These are phyloP conservation scores for Erythrolamprus reginae DNA, from an alignment of 2,113 vertebrate genomes.

Conservation along the genomic window DNA sequence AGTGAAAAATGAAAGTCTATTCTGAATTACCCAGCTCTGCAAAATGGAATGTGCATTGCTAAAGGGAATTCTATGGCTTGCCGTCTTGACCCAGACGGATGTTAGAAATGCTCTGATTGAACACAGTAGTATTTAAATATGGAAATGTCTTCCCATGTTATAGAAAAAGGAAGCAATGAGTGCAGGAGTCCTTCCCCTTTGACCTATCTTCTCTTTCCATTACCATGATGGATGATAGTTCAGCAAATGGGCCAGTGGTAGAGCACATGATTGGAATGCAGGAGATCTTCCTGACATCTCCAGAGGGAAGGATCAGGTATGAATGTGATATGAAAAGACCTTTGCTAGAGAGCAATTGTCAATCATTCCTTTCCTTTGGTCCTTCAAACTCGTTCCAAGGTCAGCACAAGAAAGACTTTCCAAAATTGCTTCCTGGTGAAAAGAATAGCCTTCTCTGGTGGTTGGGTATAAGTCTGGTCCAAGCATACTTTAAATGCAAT, in stretches of 20 bases:
- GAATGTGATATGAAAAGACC: neutral
- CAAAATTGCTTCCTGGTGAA: neutral
- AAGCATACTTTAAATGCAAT: neutral
- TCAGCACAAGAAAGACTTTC: neutral
- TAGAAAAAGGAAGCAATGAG: neutral
- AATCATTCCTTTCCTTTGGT: neutral
- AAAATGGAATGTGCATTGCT: neutral
- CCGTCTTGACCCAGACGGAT: neutral
- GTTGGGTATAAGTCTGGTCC: neutral
- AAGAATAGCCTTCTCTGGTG: neutral
- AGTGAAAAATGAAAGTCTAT: neutral
- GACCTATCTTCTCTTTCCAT: neutral
- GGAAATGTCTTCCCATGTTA: neutral
- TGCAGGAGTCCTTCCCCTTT: neutral
- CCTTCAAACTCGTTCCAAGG: neutral
- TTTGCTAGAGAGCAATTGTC: neutral
- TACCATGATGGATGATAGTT: neutral
- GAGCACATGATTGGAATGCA: neutral
- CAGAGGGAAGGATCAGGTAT: neutral
- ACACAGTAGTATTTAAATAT: neutral
- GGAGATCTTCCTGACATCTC: neutral
- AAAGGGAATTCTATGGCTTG: neutral
- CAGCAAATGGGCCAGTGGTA: neutral
- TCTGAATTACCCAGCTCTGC: neutral
- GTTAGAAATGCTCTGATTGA: neutral